These are phyloP conservation scores for Enteromius trimaculatus DNA, from an alignment of 2,797 vertebrate genomes.

Conservation along the genomic window DNA sequence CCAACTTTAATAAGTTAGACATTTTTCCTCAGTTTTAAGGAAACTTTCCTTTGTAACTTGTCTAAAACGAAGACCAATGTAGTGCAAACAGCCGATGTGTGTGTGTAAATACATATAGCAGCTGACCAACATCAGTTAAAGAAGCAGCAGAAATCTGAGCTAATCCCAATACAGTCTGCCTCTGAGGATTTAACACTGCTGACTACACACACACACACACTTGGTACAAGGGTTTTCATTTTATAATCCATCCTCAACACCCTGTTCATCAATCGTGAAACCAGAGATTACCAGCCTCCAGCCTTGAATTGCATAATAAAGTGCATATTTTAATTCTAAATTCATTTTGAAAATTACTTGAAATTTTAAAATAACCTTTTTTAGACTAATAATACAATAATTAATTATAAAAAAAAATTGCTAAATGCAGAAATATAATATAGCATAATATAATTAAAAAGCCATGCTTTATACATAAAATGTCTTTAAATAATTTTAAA, in stretches of 20 bases:
- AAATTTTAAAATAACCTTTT: no score
- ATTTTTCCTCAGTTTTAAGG: background rate
- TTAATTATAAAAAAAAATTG: no score
- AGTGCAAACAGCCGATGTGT: constrained; percentile 5
- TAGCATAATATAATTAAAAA: background rate
- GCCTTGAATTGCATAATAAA: constrained; percentile 3
- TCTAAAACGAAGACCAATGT: background rate
- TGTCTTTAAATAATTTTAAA: background rate
- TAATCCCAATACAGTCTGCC: constrained; percentile 59
- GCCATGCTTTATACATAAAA: background rate
- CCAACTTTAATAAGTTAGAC: background rate
- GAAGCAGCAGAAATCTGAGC: constrained; percentile 57
- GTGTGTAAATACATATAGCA: constrained; percentile 53
- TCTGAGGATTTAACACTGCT: constrained; percentile 54
- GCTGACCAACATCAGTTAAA: constrained; percentile 54
- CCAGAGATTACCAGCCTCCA: constrained; percentile 34
- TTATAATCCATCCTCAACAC: constrained; percentile 31
- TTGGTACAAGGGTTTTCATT: constrained; percentile 10
- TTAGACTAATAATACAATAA: no score
- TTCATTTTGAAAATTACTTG: no score
- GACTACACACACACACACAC: constrained; percentile 30
- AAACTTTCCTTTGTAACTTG: background rate
- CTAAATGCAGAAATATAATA: background rate
- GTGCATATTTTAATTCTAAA: background rate
- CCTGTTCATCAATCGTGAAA: constrained; percentile 22